Conservation (phyloP, 2,888 invertebrate genomes). For the Onchidella celtica region DNA sequence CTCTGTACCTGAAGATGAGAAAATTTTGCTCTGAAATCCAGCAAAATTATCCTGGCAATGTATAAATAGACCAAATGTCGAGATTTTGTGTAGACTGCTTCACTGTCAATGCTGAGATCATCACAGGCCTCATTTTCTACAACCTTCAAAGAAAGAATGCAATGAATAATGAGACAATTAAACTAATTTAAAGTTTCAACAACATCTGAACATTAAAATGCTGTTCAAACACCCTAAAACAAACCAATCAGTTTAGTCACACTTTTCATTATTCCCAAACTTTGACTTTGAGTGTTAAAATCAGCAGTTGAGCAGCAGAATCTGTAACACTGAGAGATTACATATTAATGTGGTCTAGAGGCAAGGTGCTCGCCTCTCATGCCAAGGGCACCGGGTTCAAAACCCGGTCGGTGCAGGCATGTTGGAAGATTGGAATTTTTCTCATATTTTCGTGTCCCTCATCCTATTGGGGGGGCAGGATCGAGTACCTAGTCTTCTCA, state of each 20-base stretch:
- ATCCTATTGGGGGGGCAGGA: too few relatives aligned
- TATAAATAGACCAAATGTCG: constrained; percentile 81
- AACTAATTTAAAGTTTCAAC: not conserved
- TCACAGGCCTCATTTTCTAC: constrained; percentile 53
- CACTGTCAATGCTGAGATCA: constrained; percentile 74
- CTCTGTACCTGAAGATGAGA: constrained; percentile 67
- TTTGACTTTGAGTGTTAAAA: too few relatives aligned
- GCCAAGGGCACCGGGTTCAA: too few relatives aligned
- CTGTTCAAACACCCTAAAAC: not conserved
- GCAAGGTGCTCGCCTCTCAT: too few relatives aligned
- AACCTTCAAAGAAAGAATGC: constrained; percentile 46
- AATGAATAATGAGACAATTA: not conserved
- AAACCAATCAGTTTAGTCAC: not conserved
- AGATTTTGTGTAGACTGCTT: constrained; percentile 68
- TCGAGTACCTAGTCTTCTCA: too few relatives aligned
- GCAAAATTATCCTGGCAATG: constrained; percentile 73
- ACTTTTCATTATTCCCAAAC: not conserved
- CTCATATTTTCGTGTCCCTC: too few relatives aligned
- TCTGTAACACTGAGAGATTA: not conserved
- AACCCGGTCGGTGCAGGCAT: too few relatives aligned
- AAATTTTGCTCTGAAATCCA: constrained; percentile 60
- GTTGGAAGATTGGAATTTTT: too few relatives aligned
- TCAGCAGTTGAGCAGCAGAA: too few relatives aligned
- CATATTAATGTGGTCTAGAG: too few relatives aligned
- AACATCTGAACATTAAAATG: not conserved